Evolutionary conservation across 2,797 vertebrate genomes (phyloP).

Genomic region (Lophotriccus pileatus): DNA sequence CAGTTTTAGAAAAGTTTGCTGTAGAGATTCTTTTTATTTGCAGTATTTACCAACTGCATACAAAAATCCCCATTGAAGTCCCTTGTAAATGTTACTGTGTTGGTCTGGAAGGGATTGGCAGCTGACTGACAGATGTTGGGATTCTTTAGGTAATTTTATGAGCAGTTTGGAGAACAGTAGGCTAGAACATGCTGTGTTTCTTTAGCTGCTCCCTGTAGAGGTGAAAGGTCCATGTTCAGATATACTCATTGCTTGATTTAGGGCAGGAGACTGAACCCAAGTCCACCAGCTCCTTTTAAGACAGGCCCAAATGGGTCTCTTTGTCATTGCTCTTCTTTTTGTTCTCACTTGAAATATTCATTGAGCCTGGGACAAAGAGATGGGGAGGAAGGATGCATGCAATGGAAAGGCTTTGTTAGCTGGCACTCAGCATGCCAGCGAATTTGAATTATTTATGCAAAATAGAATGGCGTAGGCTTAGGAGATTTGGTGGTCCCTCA

Average conservation of each 20-base stretch:
- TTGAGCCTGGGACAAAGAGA: not conserved
- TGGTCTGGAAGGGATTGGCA: not conserved
- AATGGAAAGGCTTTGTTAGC: not conserved
- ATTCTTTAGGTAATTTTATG: not conserved
- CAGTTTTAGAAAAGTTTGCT: not conserved
- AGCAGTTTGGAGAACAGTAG: not conserved
- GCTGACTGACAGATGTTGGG: not conserved
- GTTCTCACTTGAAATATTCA: not conserved
- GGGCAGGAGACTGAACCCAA: not conserved
- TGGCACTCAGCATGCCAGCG: not conserved
- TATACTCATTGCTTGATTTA: not conserved
- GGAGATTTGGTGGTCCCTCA: not conserved
- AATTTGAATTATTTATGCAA: slow-evolving; percentile 35
- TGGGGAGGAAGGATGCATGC: not conserved
- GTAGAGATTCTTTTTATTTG: not conserved
- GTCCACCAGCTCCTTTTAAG: not conserved
- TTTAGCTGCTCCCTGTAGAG: not conserved
- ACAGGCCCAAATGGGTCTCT: not conserved
- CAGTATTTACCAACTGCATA: not conserved
- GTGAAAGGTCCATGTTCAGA: not conserved
- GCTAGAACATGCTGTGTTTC: not conserved
- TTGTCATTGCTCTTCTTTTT: not conserved
- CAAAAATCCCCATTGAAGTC: not conserved
- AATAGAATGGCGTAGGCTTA: not conserved
- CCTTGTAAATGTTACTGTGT: not conserved